Evolutionary conservation across 1,140 invertebrate species (phyloP).

Genomic region (Schlechtendalia chinensis): DNA sequence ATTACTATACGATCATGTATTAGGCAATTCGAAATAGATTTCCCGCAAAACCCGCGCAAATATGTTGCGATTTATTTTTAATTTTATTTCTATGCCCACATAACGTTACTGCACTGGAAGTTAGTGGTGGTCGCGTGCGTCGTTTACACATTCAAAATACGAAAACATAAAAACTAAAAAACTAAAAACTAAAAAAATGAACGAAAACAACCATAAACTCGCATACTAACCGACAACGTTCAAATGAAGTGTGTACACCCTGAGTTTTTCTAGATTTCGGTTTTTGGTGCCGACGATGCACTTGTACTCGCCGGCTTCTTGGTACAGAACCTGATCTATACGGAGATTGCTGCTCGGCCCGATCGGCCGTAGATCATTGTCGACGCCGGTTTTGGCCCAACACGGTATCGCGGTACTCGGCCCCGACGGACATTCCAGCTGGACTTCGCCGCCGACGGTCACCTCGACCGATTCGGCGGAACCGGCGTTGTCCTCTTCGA

Average conservation of each 20-base stretch:
- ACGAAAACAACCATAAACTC: too few species aligned
- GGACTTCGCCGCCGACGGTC: conserved; percentile 77
- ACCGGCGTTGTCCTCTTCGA: conserved; percentile 56
- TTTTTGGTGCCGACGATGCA: conserved; percentile 64
- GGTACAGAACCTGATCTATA: conserved; percentile 71
- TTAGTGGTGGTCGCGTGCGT: too few species aligned
- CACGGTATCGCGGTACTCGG: conserved; percentile 58
- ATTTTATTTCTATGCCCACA: too few species aligned
- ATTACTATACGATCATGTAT: too few species aligned
- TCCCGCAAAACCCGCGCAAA: too few species aligned
- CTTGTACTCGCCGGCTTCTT: conserved; percentile 73
- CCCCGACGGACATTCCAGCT: conserved; percentile 77
- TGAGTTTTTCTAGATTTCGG: conserved; percentile 59
- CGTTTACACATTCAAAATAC: too few species aligned
- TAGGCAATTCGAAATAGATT: too few species aligned
- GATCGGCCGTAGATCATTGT: conserved; percentile 56
- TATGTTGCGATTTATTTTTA: too few species aligned
- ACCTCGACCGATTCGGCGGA: conserved; percentile 67
- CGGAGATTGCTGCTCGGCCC: conserved; percentile 63
- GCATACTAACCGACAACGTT: conserved; percentile 62
- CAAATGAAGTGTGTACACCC: conserved; percentile 60
- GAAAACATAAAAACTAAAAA: too few species aligned
- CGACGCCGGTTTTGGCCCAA: conserved; percentile 57
- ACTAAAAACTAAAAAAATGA: too few species aligned
- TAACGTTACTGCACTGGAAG: too few species aligned